phyloP scores from a whole-genome alignment of 2,888 invertebrate genomes.

The Bimastos eiseni region DNA sequence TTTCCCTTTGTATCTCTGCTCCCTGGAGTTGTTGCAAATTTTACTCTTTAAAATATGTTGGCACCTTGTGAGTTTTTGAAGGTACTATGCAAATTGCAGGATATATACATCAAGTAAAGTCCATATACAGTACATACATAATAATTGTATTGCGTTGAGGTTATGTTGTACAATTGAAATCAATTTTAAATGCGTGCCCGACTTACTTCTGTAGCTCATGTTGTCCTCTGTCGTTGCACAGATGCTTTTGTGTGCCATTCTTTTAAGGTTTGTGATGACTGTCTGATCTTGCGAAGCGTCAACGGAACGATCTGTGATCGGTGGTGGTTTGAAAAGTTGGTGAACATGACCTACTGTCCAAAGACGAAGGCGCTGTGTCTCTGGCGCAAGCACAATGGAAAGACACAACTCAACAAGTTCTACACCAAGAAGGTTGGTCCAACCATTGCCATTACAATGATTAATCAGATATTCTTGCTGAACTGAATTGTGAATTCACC shows the following conservation, averaged over 20 bases:
- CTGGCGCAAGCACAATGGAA: slow-evolving; percentile 83
- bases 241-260: not conserved
- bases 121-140: too few species aligned
- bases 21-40: too few species aligned
- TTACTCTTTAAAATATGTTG: not conserved
- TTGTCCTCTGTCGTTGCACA: not conserved
- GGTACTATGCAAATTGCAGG: too few species aligned
- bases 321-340: slow-evolving; percentile 98
- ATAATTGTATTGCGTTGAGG: not conserved
- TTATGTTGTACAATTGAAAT: not conserved
- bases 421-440: slow-evolving; percentile 89
- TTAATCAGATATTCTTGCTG: not conserved
- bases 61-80: not conserved
- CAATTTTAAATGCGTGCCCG: not conserved
- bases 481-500: not conserved
- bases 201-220: not conserved
- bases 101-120: too few species aligned
- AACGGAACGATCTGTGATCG: slow-evolving; percentile 65
- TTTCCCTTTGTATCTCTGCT: too few species aligned
- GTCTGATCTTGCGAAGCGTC: slow-evolving; percentile 68
- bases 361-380: slow-evolving; percentile 95
- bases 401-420: slow-evolving; percentile 78
- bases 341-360: slow-evolving; percentile 99
- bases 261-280: slow-evolving; percentile 88
- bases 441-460: not conserved